phyloP scores from a whole-genome alignment of 2,113 vertebrate species.

The Nanorana parkeri region DNA sequence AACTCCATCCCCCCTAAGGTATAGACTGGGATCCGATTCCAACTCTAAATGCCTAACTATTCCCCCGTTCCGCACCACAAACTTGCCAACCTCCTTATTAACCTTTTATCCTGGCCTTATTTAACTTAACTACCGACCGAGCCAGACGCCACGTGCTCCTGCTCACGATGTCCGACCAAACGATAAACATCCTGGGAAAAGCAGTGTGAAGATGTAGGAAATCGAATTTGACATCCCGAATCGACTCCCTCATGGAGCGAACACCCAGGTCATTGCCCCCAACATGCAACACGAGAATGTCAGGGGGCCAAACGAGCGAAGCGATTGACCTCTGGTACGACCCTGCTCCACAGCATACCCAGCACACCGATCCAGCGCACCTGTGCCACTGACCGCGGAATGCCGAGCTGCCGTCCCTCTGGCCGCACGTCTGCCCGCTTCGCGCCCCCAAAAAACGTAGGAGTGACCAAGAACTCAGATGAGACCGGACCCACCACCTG shows the following conservation, averaged over 20 bases:
- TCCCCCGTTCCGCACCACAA: no score
- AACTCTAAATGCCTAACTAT: background rate
- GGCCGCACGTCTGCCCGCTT: background rate
- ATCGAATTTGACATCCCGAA: background rate
- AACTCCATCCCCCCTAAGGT: no score
- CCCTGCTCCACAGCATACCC: background rate
- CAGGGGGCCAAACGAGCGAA: background rate
- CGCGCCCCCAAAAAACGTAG: background rate
- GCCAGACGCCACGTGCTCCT: no score
- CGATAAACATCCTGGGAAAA: background rate
- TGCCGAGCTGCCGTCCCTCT: background rate
- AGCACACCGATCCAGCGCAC: background rate
- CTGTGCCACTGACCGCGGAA: no score
- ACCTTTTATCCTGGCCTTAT: no score
- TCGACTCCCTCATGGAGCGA: background rate
- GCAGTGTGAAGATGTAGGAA: background rate
- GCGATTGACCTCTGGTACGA: background rate
- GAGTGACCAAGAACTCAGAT: background rate
- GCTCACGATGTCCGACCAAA: no score
- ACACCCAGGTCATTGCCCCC: background rate
- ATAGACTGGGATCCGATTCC: background rate
- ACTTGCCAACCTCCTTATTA: no score
- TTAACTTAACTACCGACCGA: no score
- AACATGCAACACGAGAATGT: background rate
- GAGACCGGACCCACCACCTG: background rate